Percentiles rank a stretch among this genome's conserved stretches.
phyloP scores from a whole-genome alignment of 2,113 vertebrate genomes.

The Hypanus sabinus region DNA sequence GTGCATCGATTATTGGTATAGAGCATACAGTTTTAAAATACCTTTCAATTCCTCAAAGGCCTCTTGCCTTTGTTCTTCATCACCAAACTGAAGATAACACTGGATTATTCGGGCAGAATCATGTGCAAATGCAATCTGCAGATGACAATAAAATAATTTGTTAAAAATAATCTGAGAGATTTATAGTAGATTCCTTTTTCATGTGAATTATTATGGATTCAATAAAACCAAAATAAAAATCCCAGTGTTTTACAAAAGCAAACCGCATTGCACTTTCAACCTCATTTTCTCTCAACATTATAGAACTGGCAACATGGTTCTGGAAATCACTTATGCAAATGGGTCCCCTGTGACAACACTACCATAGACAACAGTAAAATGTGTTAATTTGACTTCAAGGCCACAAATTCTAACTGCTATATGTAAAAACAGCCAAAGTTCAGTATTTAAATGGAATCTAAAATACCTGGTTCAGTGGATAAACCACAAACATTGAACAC shows the following conservation, averaged over 20 bases:
- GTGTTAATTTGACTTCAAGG: neutral
- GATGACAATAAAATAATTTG: neutral
- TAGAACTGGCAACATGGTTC: neutral
- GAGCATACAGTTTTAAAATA: constrained; percentile 45
- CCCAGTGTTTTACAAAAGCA: neutral
- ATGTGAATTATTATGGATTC: neutral
- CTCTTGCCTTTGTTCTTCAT: constrained; percentile 69
- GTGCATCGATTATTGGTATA: too few species aligned
- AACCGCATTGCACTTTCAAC: neutral
- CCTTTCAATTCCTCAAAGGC: constrained; percentile 80
- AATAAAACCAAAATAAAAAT: neutral
- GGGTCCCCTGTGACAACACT: neutral
- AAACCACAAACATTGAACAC: neutral
- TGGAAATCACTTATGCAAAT: neutral
- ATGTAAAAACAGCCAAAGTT: neutral
- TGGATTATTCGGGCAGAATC: constrained; percentile 89
- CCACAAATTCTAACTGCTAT: neutral
- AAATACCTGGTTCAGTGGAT: too few species aligned
- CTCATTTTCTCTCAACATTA: neutral
- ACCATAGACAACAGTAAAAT: neutral
- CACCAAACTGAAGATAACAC: constrained; percentile 82
- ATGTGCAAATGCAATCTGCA: constrained; percentile 83
- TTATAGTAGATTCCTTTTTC: neutral
- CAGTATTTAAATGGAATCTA: neutral
- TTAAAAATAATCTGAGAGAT: neutral